phyloP scores from a whole-genome alignment of 2,113 vertebrate species.

The Megaceryle torquata region DNA sequence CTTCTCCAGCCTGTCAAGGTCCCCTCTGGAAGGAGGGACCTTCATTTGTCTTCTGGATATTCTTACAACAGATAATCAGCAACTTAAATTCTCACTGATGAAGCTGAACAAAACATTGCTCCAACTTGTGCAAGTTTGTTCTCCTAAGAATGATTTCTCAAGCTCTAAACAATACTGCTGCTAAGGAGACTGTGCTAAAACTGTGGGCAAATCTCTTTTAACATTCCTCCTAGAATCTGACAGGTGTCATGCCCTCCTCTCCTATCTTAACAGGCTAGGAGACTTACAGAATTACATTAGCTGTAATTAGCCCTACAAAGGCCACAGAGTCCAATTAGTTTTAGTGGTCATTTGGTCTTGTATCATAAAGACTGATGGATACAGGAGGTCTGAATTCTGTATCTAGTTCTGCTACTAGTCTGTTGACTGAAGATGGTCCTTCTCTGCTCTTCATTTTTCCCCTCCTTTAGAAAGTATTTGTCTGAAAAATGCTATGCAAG shows the following conservation, averaged over 20 bases:
- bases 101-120: background rate
- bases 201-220: background rate
- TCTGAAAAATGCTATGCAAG: background rate
- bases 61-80: background rate
- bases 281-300: background rate
- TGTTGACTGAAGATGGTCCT: background rate
- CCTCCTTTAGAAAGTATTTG: background rate
- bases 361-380: background rate
- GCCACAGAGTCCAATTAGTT: background rate
- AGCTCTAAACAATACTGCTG: background rate
- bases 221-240: background rate
- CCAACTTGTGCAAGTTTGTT: background rate
- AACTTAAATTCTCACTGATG: background rate
- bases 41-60: background rate
- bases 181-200: background rate
- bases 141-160: background rate
- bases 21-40: background rate
- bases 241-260: background rate
- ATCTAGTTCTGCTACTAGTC: background rate
- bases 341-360: background rate
- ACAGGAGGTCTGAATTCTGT: background rate
- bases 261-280: background rate
- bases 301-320: background rate
- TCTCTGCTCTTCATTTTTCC: background rate
- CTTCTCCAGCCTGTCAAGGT: too few species aligned